Base-by-base conservation (phyloP, 2,888 invertebrate species). In the Ennomos fuscantarius region DNA sequence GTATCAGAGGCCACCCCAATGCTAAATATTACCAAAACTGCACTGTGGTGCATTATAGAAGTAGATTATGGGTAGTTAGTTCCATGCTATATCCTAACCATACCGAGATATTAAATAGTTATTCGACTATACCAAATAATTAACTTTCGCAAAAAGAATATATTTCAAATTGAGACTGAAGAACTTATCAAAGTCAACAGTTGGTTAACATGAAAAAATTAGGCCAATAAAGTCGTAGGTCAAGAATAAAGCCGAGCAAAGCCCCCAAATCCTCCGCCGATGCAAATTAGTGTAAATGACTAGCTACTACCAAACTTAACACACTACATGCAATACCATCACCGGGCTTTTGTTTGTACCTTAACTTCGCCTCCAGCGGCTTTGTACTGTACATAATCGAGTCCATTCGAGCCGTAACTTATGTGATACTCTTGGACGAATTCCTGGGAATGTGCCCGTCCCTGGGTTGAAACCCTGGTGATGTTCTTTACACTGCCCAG, bases 351-450 rank as follows among this genome's bases (percentile, higher is more conserved):
- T 13, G 6, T 43, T 37, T 55, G 95, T 95, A 97, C 98, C 97
- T 97, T 97, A 65, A 95, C 93, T 87, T 97, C 96, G 69, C 98
- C 98, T 77, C 97, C 96, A 48, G 96, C 94, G 69, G 97, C 98
- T 93, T 97, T 97, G 89, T 96, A 98, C 82, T 96, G 96, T 58
- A 96, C 95, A 89, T 96, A 98, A 90, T 98, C 98, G 76, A 96
- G 94, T 63, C 97, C 97, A 79, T 97, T 97, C 73, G 96, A 96
- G 66, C 98, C 97, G 90, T 97, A 99, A 89, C 97, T 97, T 80
- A 99, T 95, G 81, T 96, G 95, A 88, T 96, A 99, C 87, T 99
- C 98, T 86, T 96, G 96, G 56, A 99, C 97, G 92, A 95, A 99
- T 87, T 99, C 98, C 74, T 95, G 95, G 63, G 97, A 96, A 79